phyloP scores from a whole-genome alignment of 2,888 invertebrate genomes.

The Danaus chrysippus region DNA sequence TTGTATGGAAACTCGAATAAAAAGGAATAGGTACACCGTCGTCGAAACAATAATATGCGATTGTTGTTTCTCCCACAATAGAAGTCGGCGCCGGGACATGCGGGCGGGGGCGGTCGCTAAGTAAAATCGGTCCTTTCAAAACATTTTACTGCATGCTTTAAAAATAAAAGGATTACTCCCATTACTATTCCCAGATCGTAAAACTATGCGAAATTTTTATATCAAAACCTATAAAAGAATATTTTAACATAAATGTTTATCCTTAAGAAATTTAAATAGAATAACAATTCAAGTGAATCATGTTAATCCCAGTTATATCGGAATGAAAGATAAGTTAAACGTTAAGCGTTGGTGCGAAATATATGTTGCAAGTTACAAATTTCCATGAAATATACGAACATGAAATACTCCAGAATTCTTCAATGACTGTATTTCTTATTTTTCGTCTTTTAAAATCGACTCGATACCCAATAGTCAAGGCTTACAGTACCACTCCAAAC shows the following conservation, averaged over 20 bases:
- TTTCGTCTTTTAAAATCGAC: not conserved
- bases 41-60: conserved; percentile 74
- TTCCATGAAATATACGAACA: not conserved
- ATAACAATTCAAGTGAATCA: too few relatives aligned
- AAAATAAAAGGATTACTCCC: conserved; percentile 60
- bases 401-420: not conserved
- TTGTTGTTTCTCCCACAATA: conserved; percentile 73
- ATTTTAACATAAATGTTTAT: not conserved
- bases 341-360: too few relatives aligned
- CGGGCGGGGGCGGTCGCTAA: conserved; percentile 61
- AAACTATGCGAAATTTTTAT: conserved; percentile 42
- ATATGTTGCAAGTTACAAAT: too few relatives aligned
- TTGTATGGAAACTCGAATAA: conserved; percentile 65
- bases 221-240: not conserved
- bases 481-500: not conserved
- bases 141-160: conserved; percentile 69
- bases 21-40: conserved; percentile 61
- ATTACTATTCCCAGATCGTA: conserved; percentile 46
- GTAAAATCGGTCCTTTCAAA: conserved; percentile 78
- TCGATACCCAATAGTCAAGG: not conserved
- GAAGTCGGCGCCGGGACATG: conserved; percentile 57
- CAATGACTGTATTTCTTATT: not conserved
- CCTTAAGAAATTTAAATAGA: too few relatives aligned
- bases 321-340: too few relatives aligned
- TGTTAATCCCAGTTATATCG: too few relatives aligned